Evolutionary conservation across 2,888 invertebrate genomes (phyloP).

Genomic region (Sphecodes monilicornis): DNA sequence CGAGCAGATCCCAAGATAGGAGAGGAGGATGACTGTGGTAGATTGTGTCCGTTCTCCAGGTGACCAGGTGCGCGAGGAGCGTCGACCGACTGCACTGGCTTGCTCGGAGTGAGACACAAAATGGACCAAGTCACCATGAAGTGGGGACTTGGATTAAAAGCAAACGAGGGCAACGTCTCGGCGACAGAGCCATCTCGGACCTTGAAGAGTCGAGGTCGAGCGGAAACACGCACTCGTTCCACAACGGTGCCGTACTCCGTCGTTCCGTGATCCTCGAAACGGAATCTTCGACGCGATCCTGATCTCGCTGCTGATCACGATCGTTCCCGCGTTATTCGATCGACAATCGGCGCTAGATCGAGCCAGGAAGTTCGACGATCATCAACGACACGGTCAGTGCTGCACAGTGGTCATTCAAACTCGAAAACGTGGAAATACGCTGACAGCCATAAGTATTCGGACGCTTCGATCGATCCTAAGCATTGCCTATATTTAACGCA

Average conservation of each 20-base stretch:
- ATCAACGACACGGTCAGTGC: constrained; percentile 66
- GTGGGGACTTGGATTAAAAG: constrained; percentile 85
- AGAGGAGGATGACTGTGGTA: constrained; percentile 28
- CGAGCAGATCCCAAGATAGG: constrained; percentile 37
- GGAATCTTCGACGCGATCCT: constrained; percentile 28
- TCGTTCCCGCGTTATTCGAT: constrained; percentile 32
- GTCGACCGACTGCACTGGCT: constrained; percentile 33
- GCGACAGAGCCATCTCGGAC: constrained; percentile 83
- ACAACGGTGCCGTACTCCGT: not conserved
- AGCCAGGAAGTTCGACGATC: constrained; percentile 35
- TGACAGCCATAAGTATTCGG: not conserved
- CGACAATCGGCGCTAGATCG: constrained; percentile 39
- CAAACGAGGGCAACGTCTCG: constrained; percentile 84
- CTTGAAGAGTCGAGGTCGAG: constrained; percentile 81
- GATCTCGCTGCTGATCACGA: not conserved
- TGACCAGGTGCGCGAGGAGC: constrained; percentile 49
- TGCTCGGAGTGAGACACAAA: constrained; percentile 79
- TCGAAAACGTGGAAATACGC: not conserved
- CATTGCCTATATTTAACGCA: not conserved
- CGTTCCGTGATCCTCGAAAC: constrained; percentile 30
- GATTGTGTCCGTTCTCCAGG: constrained; percentile 64
- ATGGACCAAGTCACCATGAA: constrained; percentile 81
- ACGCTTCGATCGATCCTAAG: not conserved
- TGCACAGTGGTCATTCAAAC: not conserved
- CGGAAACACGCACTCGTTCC: constrained; percentile 58